Evolutionary conservation across 2,888 invertebrate genomes (phyloP).

Genomic region (Mesopsocus fuscifrons): DNA sequence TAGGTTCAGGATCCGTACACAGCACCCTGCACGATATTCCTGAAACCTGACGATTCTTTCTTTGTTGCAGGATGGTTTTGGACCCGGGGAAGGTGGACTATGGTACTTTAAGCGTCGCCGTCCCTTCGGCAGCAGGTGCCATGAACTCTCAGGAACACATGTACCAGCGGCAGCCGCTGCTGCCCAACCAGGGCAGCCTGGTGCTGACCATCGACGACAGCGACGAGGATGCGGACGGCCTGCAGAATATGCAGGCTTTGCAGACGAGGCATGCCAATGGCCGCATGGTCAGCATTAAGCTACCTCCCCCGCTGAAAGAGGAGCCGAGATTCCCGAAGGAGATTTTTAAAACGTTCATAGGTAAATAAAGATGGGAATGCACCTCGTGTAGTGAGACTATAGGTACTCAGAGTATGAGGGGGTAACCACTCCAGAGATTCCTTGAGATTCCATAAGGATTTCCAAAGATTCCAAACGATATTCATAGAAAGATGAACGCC

Average conservation of each 20-base stretch:
- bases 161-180: constrained; percentile 38
- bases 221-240: constrained; percentile 15
- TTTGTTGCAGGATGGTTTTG: constrained; percentile 35
- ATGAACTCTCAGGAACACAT: constrained; percentile 27
- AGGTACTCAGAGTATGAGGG: too few species aligned
- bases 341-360: constrained; percentile 58
- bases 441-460: too few species aligned
- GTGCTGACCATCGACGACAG: constrained; percentile 6
- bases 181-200: constrained; percentile 23
- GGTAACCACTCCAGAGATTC: too few species aligned
- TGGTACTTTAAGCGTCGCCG: constrained; percentile 31
- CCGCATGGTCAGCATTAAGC: constrained; percentile 35
- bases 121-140: constrained; percentile 6
- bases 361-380: too few species aligned
- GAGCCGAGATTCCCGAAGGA: constrained; percentile 66
- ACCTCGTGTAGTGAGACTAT: too few species aligned
- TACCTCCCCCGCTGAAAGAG: constrained; percentile 47
- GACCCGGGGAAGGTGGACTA: constrained; percentile 37
- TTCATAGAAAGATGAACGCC: too few species aligned
- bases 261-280: constrained; percentile 15
- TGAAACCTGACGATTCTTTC: too few species aligned
- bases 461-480: too few species aligned
- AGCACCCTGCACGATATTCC: too few species aligned
- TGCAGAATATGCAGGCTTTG: too few species aligned
- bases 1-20: too few species aligned